Conservation (phyloP, 2,888 invertebrate genomes). For the Rhagonycha fulva region DNA sequence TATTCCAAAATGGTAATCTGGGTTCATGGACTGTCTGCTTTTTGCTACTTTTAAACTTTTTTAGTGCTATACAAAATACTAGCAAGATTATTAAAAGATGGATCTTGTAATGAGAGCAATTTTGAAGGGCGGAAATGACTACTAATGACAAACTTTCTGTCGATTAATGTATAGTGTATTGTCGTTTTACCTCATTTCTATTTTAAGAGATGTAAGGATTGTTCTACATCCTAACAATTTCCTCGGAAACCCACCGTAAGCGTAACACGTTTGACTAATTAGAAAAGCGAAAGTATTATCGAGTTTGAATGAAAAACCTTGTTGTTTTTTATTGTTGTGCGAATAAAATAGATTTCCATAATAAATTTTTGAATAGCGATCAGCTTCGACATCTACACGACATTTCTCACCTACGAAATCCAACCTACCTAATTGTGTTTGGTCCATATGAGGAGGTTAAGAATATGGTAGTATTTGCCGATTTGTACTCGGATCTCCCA, state of each 20-base stretch:
- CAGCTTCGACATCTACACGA: neutral
- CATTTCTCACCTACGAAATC: slow-evolving; percentile 19
- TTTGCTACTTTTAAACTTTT: neutral
- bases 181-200: neutral
- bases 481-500: slow-evolving; percentile 17
- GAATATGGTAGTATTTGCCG: slow-evolving; percentile 8
- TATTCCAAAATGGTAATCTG: neutral
- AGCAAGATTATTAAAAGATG: neutral
- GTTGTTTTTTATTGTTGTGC: neutral
- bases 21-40: neutral
- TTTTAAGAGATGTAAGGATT: neutral
- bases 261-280: neutral
- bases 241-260: neutral
- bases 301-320: neutral
- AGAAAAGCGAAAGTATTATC: slow-evolving; percentile 15
- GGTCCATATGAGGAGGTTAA: slow-evolving; percentile 29
- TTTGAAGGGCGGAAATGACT: neutral
- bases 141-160: neutral
- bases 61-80: neutral
- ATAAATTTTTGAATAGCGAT: slow-evolving; percentile 10
- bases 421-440: slow-evolving; percentile 28
- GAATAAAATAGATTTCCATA: slow-evolving; percentile 9
- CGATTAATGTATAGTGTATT: neutral
- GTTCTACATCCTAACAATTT: neutral
- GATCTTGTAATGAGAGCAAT: neutral